Percentiles rank a stretch among this genome's conserved stretches.
Evolutionary conservation across 2,888 invertebrate genomes (phyloP).

Genomic region (Ametastegia equiseti): DNA sequence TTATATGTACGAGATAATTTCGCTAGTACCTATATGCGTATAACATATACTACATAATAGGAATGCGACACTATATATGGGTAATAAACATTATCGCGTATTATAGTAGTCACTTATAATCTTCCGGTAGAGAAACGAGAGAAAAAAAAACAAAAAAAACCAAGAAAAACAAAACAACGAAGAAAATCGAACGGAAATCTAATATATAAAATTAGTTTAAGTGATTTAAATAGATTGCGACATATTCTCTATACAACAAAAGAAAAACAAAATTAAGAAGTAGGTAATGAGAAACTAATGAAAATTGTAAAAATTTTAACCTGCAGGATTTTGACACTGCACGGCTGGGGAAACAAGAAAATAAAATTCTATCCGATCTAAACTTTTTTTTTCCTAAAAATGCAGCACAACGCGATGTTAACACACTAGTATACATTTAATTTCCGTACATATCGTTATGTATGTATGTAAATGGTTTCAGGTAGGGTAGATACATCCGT

Average conservation of each 20-base stretch:
- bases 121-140: background rate
- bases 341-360: background rate
- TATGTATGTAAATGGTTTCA: too few species aligned
- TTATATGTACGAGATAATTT: background rate
- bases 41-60: too few species aligned
- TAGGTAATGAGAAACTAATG: background rate
- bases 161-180: too few species aligned
- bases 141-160: too few species aligned
- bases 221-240: background rate
- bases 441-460: background rate
- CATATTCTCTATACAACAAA: background rate
- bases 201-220: constrained; percentile 7
- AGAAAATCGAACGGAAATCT: constrained; percentile 30
- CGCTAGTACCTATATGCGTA: background rate
- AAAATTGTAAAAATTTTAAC: background rate
- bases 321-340: background rate
- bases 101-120: background rate
- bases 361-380: background rate
- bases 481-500: too few species aligned
- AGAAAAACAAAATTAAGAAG: too few species aligned
- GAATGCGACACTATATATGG: background rate
- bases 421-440: background rate
- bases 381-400: background rate
- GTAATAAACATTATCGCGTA: background rate
- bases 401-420: constrained; percentile 5